Evolutionary conservation across 2,888 invertebrate species (phyloP).

Genomic region (Ferrisia virgata): DNA sequence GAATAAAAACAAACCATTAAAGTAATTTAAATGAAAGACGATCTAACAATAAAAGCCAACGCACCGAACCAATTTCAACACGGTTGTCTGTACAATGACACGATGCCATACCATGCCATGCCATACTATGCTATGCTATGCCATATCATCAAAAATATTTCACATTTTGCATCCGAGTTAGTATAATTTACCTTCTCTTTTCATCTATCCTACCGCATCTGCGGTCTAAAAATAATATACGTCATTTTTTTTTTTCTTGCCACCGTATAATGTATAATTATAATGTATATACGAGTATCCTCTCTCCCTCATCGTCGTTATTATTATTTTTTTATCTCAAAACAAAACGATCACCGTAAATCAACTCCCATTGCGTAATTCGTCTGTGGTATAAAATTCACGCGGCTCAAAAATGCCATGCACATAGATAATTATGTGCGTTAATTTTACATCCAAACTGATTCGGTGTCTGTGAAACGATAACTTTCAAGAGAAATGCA

Average conservation of each 20-base stretch:
- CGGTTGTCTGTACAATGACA: neutral
- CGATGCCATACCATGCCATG: neutral
- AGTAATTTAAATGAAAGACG: slow-evolving; percentile 2
- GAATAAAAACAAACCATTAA: slow-evolving; percentile 28
- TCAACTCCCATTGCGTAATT: too few species aligned
- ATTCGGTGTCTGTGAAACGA: too few species aligned
- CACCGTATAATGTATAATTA: neutral
- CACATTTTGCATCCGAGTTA: neutral
- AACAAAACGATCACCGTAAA: neutral
- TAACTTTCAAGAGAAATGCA: neutral
- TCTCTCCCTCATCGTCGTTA: neutral
- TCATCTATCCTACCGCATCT: neutral
- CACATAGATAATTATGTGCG: too few species aligned
- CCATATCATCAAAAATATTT: neutral
- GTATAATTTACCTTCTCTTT: too few species aligned
- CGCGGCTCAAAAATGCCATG: neutral
- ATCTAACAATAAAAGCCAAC: slow-evolving; percentile 17
- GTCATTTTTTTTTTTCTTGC: neutral
- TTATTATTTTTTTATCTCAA: neutral
- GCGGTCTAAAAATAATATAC: slow-evolving; percentile 12
- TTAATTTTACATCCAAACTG: too few species aligned
- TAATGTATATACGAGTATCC: too few species aligned
- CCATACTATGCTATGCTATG: neutral
- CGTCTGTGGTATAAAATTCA: neutral
- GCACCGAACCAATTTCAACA: neutral